Base-by-base conservation (phyloP, 2,797 vertebrate species). In the Octomys mimax region DNA sequence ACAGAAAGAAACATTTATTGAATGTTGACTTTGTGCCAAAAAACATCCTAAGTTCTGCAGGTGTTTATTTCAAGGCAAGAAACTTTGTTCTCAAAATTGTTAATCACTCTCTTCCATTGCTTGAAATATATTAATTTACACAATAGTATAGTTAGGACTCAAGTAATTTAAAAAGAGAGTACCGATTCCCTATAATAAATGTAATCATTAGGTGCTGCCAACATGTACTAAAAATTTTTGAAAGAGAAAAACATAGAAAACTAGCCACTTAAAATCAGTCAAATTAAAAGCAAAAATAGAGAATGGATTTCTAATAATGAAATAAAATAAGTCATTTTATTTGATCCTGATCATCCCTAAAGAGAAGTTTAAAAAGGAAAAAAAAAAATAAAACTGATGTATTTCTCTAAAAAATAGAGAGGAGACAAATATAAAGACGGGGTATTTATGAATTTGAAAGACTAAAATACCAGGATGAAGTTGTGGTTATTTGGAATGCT, bases 1-100 rank as follows among this genome's bases (percentile, higher is more conserved):
- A 92, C 83, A 28, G 42, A 92, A 95, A 28, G 68, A 91, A 81
- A 26, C 16, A 71, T 83, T 89, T 95, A 85, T 92, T 92, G 68
- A 88, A 59, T 36, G 52, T 26, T 86, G 75, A 87, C 59, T 87
- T 2, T 49, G n/a, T 66, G 22, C 62, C 84, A 54, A 70, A 62
- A 91, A 52, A 12, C 79, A 31, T 39, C 57, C 16, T 22, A 52
- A 24, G 46, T 61, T 9, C 9, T 78, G 81, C 68, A 85, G 1
- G 39, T 80, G 59, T 75, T 94, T 92, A 68, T 92, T 26, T 62
- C 82, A 85, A 79, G 46, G 70, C 2, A 49, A 31, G 18, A 71
- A 42, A 42, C 5, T 16, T 64, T 36, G 26, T 78, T 85, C 28
- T 78, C 16, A 73, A 49, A 73, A 26, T 13, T 10, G 92, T 21